A percentile compares a stretch with the other conserved stretches of the same genome.
These are phyloP conservation scores for Pantherophis guttatus DNA, from an alignment of 2,113 vertebrate species.

Conservation along the genomic window DNA sequence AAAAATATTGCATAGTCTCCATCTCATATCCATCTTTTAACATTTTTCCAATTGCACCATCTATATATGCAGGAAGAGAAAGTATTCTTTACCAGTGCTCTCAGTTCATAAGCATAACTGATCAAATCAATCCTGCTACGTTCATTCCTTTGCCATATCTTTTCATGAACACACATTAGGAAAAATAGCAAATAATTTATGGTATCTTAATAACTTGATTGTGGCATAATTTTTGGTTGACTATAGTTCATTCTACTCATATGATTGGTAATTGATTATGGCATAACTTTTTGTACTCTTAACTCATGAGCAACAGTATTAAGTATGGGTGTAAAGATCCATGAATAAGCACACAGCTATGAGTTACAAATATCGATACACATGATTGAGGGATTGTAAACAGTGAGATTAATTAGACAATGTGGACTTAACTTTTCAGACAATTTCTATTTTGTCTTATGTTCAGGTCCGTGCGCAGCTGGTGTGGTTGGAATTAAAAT, in stretches of 20 bases:
- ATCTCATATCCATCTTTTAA: neutral
- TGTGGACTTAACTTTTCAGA: neutral
- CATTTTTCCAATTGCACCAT: neutral
- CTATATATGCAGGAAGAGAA: neutral
- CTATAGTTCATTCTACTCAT: neutral
- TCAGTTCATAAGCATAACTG: neutral
- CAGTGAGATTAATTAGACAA: neutral
- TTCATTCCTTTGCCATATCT: neutral
- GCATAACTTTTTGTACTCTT: neutral
- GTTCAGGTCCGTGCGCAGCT: conserved; percentile 88
- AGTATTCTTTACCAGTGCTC: neutral
- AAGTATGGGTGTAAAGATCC: neutral
- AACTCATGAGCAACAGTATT: neutral
- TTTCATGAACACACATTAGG: neutral
- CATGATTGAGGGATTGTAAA: neutral
- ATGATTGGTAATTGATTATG: neutral
- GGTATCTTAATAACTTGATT: neutral
- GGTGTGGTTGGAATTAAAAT: conserved; percentile 97
- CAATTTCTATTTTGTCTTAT: neutral
- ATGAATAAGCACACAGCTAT: neutral
- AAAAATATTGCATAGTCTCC: neutral
- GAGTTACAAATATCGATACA: neutral
- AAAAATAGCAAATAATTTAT: neutral
- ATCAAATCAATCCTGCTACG: neutral
- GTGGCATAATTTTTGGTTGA: neutral